Evolutionary conservation across 2,797 vertebrate species (phyloP).

Genomic region (Furcifer pardalis): DNA sequence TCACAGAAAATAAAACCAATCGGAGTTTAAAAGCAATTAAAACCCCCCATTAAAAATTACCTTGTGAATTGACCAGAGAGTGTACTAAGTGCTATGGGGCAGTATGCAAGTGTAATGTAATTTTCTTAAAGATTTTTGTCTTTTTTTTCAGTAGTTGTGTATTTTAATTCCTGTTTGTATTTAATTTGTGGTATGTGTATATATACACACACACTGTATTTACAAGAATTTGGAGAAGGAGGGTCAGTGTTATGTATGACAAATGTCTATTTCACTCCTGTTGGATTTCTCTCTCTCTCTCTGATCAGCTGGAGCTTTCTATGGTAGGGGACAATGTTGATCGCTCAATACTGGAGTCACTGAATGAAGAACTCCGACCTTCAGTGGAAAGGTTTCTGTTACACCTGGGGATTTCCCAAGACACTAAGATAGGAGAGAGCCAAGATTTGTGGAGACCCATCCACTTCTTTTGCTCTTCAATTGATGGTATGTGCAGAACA

Average conservation of each 20-base stretch:
- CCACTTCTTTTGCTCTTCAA: constrained; percentile 30
- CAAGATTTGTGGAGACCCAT: constrained; percentile 14
- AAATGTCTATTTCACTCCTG: background rate
- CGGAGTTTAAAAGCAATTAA: no score
- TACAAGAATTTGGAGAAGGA: no score
- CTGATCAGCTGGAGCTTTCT: constrained; percentile 8
- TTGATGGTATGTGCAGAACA: constrained; percentile 22
- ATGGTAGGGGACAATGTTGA: background rate
- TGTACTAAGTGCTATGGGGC: no score
- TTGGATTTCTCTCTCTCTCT: background rate
- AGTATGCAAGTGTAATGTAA: no score
- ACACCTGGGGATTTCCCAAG: constrained; percentile 12
- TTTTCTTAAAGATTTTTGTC: no score
- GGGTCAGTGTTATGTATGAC: background rate
- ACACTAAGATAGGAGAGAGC: background rate
- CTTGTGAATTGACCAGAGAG: no score
- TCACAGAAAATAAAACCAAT: no score
- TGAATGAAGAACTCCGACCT: constrained; percentile 13
- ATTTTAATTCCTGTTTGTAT: no score
- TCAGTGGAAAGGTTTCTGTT: constrained; percentile 18
- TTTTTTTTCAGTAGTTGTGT: no score
- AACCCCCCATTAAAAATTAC: no score
- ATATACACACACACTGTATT: no score
- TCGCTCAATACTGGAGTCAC: background rate
- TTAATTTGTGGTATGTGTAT: no score